Conservation (phyloP, 2,113 vertebrate genomes). For the Eulemur macaco region DNA sequence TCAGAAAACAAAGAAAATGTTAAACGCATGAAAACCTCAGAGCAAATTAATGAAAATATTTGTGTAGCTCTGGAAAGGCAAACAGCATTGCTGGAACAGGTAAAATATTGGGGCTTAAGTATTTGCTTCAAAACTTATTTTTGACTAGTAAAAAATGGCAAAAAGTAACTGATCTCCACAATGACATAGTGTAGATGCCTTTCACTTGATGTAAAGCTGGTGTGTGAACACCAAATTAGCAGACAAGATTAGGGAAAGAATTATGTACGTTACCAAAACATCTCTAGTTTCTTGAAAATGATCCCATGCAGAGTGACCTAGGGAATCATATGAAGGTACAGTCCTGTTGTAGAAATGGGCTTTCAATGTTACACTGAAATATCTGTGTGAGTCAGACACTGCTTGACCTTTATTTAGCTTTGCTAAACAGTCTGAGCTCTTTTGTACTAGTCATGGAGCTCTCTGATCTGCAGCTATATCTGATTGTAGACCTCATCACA, state of each 20-base stretch:
- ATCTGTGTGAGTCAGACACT: neutral
- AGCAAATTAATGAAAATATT: constrained; percentile 54
- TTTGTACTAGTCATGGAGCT: neutral
- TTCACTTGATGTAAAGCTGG: neutral
- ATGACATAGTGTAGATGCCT: neutral
- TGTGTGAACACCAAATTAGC: neutral
- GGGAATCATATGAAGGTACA: neutral
- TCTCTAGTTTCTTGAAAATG: neutral
- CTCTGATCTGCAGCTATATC: neutral
- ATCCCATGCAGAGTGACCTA: neutral
- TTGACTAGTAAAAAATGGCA: neutral
- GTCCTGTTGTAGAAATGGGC: neutral
- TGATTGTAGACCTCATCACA: neutral
- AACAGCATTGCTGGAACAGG: constrained; percentile 70
- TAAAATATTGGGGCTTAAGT: constrained; percentile 43
- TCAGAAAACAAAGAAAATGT: constrained; percentile 60
- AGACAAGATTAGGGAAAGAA: neutral
- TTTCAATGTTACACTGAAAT: neutral
- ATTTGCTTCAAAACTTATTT: constrained; percentile 22
- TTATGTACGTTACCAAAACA: neutral
- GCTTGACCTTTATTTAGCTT: neutral
- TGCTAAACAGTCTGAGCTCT: neutral
- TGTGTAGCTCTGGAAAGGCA: constrained; percentile 57
- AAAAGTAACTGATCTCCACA: neutral
- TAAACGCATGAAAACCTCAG: constrained; percentile 60